Conservation (phyloP, 1,140 invertebrate genomes). For the Yoshiicerus persimilis region DNA sequence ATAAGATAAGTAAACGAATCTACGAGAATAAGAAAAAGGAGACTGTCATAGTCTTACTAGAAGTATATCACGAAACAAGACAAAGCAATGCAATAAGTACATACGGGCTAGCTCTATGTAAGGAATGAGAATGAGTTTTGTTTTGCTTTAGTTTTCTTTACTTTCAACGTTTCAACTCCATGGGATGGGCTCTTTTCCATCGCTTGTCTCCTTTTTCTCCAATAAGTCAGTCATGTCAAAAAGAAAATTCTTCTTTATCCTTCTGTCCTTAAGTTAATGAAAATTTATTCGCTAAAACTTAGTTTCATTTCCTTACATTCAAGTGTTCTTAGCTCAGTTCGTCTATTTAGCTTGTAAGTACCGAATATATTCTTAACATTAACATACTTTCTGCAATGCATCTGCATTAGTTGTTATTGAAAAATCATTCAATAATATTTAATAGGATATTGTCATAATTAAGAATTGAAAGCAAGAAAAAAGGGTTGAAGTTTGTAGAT, state of each 20-base stretch:
- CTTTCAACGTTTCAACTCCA: not conserved
- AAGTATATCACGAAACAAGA: not conserved
- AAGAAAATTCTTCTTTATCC: not conserved
- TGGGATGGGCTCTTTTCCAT: not conserved
- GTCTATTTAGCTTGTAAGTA: too few species aligned
- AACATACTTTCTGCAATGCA: too few species aligned
- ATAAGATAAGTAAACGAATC: not conserved
- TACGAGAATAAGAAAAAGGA: not conserved
- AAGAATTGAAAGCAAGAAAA: not conserved
- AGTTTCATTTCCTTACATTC: not conserved
- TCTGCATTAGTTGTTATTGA: not conserved
- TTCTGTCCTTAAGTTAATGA: not conserved
- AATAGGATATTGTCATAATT: too few species aligned
- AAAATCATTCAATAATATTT: too few species aligned
- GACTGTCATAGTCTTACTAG: too few species aligned
- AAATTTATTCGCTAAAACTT: not conserved
- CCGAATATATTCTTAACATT: too few species aligned
- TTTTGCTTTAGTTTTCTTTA: not conserved
- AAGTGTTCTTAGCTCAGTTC: too few species aligned
- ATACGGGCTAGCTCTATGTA: not conserved
- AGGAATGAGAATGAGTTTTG: constrained; percentile 4
- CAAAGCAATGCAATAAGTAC: not conserved
- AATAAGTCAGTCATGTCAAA: constrained; percentile 3
- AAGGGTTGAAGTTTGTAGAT: not conserved
- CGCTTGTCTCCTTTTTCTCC: not conserved